Evolutionary conservation across 1,140 invertebrate species (phyloP), one percentile per base, ranked within the genome.

Genomic region (Sinonovacula constricta): DNA sequence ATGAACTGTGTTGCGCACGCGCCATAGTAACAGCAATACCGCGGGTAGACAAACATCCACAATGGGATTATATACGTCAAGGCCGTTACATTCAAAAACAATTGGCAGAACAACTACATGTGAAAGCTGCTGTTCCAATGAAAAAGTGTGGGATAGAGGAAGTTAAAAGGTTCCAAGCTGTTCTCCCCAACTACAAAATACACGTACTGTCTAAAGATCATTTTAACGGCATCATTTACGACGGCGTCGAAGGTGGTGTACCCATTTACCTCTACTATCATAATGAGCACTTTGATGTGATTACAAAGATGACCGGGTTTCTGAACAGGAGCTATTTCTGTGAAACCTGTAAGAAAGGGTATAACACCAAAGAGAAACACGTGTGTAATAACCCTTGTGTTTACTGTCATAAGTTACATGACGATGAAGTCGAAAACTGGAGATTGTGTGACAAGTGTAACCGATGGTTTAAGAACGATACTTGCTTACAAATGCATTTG

Each of bases 331-430:
- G 31, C 24, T 71, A 71, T 18, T 59, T 34, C 28, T 59, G 53
- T 26, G 34, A 45, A 2, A 14, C 10, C 2, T 72, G 56, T 60
- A 30, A 49, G 24, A 62, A 72, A 36, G 56, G 69, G 36, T 62
- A 72, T 31, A 18, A 60, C 5, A 30, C 15, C 4, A 71, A 36
- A 22, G 53, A 53, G 24, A 34, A 2, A 34, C 49, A 57, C 33
- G 4, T 3, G 4, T 65, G 62, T 24, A 65, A 65, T 26, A 65
- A 65, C 26, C 62, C 31, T 4, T 65, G 62, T 30, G 7, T n/a
- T 34, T 65, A 39, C 34, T 65, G 62, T 49, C 62, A 65, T 28
- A 31, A 65, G 12, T 10, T 65, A n/a, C 62, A 65, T 30, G 4
- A 4, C 3, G 62, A 65, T 3, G 34, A 36, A 3, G 12, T 4